phyloP scores from a whole-genome alignment of 2,888 invertebrate species.

The Synanthedon andrenaeformis region DNA sequence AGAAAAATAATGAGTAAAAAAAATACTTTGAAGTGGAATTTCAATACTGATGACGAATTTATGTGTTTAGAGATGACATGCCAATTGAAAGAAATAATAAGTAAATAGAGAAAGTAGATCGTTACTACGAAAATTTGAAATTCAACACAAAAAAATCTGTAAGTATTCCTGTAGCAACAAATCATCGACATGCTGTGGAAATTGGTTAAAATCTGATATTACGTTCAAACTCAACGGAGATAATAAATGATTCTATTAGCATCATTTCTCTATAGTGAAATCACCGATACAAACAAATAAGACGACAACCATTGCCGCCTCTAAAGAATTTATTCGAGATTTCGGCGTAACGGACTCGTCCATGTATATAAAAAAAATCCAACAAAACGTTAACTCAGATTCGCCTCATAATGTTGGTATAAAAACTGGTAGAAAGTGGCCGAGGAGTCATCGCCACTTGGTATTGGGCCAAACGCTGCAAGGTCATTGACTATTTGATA shows the following conservation, averaged over 20 bases:
- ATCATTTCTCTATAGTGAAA: not conserved
- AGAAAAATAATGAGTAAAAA: not conserved
- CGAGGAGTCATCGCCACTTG: slow-evolving; percentile 61
- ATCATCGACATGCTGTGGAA: slow-evolving; percentile 12
- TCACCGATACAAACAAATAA: not conserved
- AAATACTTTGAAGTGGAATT: not conserved
- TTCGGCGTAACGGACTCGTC: not conserved
- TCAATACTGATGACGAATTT: no score
- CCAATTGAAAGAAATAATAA: no score
- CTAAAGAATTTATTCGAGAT: not conserved
- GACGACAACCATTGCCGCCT: not conserved
- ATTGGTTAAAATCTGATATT: slow-evolving; percentile 17
- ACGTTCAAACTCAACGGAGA: slow-evolving; percentile 20
- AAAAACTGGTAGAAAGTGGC: slow-evolving; percentile 58
- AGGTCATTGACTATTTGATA: slow-evolving; percentile 60
- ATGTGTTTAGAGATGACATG: no score
- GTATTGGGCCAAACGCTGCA: slow-evolving; percentile 58
- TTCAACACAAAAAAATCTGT: no score
- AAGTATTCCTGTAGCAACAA: slow-evolving; percentile 4
- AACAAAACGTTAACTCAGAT: not conserved
- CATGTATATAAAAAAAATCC: not conserved
- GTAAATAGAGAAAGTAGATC: no score
- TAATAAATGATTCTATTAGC: slow-evolving; percentile 24
- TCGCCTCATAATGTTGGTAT: slow-evolving; percentile 8
- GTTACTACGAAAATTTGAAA: no score